Evolutionary conservation across 2,888 invertebrate genomes (phyloP), one percentile per base, ranked within the genome.

Genomic region (Rhogogaster chlorosoma): DNA sequence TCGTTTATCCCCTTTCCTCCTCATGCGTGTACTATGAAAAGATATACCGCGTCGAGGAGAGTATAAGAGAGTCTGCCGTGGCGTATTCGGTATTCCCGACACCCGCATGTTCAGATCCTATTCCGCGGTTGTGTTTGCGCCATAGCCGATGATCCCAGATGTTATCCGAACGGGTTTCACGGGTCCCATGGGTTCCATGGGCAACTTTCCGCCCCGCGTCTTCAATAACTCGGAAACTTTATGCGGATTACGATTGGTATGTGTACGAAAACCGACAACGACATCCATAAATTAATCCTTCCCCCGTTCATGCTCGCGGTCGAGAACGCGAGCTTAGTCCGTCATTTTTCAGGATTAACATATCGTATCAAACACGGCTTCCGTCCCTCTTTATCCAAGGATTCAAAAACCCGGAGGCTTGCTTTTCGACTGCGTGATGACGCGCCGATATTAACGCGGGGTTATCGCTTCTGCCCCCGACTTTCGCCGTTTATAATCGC

Each of bases 391-490:
- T 18, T 67, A 61, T 61, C 22, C 26, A 61, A 61, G 12, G 61
- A 22, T 22, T 12, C 61, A 32, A 32, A 67, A 67, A 29, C 61
- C 26, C 61, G 61, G 7, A 61, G 26, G 6, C 6, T 12, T 61
- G 26, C 26, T 10, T 61, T 61, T 26, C 61, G 61, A 53, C 53
- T 7, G n/a, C 53, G 53, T n/a, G 53, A 53, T n/a, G 53, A 53
- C 53, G 53, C 53, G 53, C n/a, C 53, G 18, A 67, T 61, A 61
- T 61, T 83, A 75, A 42, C 83, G 84, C 71, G 87, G 85, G 89
- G 90, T 89, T 90, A 90, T 89, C 77, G 49, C 38, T 32, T 36
- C 89, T 89, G 90, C 87, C 86, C 90, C 87, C 90, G 90, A 88
- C 90, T 89, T 90, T 89, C 88, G 87, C 88, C 87, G 87, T 89